A percentile compares a stretch with the other conserved stretches of the same genome.
Conservation (phyloP, 1,140 invertebrate genomes). For the Hyphantria cunea region DNA sequence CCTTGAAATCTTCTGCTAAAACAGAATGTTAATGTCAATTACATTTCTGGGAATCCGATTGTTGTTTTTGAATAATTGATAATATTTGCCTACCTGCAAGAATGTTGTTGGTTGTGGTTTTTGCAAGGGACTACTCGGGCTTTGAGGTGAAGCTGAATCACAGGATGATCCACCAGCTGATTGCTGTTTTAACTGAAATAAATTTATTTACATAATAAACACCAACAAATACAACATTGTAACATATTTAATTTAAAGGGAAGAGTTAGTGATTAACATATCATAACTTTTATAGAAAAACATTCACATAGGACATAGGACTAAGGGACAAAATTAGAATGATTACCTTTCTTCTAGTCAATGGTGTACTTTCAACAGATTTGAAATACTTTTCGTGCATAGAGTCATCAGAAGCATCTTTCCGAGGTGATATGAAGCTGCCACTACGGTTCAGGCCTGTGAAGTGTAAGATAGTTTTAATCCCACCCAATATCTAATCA, state of each 20-base stretch:
- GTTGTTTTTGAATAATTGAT: too few relatives aligned
- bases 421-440: slow-evolving; percentile 87
- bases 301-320: background rate
- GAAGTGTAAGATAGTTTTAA: background rate
- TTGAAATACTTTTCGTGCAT: slow-evolving; percentile 92
- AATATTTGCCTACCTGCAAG: slow-evolving; percentile 61
- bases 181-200: slow-evolving; percentile 72
- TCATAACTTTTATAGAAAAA: background rate
- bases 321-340: background rate
- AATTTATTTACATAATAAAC: slow-evolving; percentile 22
- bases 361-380: slow-evolving; percentile 83
- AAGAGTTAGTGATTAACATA: too few relatives aligned
- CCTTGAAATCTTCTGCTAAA: too few relatives aligned
- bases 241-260: too few relatives aligned
- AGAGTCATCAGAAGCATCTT: slow-evolving; percentile 86
- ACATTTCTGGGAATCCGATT: too few relatives aligned
- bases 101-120: slow-evolving; percentile 71
- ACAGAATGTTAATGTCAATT: too few relatives aligned
- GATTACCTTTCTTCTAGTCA: slow-evolving; percentile 80
- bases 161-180: slow-evolving; percentile 73
- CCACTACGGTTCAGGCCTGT: slow-evolving; percentile 84
- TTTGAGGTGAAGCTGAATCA: slow-evolving; percentile 77
- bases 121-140: slow-evolving; percentile 74
- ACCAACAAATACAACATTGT: too few relatives aligned
- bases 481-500: too few relatives aligned